Conservation (phyloP, 2,797 vertebrate genomes). For the Rhabdomys pumilio region DNA sequence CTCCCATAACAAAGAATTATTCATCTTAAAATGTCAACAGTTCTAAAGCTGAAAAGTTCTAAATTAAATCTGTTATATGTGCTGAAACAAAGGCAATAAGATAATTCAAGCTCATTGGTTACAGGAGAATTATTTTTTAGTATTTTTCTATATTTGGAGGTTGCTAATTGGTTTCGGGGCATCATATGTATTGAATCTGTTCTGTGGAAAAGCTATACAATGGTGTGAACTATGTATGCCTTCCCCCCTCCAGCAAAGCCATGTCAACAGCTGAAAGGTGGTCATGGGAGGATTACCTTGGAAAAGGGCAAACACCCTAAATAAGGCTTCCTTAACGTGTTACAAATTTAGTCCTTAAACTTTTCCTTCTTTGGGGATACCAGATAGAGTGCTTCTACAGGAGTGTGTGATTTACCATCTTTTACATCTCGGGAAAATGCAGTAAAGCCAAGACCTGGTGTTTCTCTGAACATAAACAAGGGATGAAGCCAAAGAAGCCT, state of each 20-base stretch:
- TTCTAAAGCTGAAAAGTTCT: slow-evolving; percentile 16
- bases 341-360: neutral
- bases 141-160: neutral
- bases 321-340: neutral
- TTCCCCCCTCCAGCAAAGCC: slow-evolving; percentile 28
- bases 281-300: neutral
- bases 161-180: neutral
- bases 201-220: neutral
- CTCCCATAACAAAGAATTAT: neutral
- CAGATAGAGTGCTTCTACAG: too few relatives aligned
- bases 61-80: slow-evolving; percentile 34
- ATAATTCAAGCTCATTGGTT: slow-evolving; percentile 2
- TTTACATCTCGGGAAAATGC: slow-evolving; percentile 40
- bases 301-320: neutral
- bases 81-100: neutral
- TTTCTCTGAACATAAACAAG: slow-evolving; percentile 55
- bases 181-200: neutral
- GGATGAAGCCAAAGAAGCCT: neutral
- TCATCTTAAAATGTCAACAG: neutral
- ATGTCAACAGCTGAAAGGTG: neutral
- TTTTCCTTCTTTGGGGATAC: too few relatives aligned
- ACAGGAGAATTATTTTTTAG: neutral
- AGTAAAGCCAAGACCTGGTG: neutral
- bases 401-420: neutral
- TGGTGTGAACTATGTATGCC: neutral